These are phyloP conservation scores for Morphnarchus princeps DNA, from an alignment of 2,113 vertebrate species.

Conservation along the genomic window DNA sequence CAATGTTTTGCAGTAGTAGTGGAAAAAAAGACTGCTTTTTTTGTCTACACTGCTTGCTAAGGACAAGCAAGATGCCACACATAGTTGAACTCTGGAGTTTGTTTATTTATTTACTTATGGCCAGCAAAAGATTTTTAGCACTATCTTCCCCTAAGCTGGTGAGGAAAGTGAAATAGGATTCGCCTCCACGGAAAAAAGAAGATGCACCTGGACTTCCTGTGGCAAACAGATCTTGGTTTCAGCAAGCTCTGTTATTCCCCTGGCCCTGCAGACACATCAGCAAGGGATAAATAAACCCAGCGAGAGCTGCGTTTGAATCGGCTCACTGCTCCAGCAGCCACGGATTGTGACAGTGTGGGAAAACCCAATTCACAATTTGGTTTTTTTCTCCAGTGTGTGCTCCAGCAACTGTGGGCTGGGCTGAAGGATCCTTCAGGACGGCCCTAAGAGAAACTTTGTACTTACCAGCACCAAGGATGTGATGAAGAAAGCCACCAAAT, in stretches of 20 bases:
- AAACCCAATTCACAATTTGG: neutral
- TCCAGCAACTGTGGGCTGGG: neutral
- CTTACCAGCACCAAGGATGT: neutral
- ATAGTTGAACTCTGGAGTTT: neutral
- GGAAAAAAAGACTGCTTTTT: neutral
- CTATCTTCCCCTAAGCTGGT: neutral
- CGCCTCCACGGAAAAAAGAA: neutral
- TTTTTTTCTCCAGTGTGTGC: neutral
- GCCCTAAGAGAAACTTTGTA: neutral
- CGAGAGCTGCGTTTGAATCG: fast-evolving
- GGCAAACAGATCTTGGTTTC: neutral
- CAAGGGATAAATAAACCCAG: neutral
- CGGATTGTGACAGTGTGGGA: neutral
- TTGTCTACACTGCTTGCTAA: neutral
- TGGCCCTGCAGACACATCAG: neutral
- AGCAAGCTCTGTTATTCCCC: neutral
- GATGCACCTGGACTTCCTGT: neutral
- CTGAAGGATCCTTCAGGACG: neutral
- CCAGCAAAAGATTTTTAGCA: neutral
- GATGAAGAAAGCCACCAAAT: neutral
- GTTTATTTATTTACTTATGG: neutral
- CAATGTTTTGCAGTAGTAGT: neutral
- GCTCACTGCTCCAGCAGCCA: neutral
- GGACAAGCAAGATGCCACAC: neutral
- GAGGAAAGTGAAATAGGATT: neutral